phyloP scores from a whole-genome alignment of 2,797 vertebrate genomes.

The Scolopax rusticola region DNA sequence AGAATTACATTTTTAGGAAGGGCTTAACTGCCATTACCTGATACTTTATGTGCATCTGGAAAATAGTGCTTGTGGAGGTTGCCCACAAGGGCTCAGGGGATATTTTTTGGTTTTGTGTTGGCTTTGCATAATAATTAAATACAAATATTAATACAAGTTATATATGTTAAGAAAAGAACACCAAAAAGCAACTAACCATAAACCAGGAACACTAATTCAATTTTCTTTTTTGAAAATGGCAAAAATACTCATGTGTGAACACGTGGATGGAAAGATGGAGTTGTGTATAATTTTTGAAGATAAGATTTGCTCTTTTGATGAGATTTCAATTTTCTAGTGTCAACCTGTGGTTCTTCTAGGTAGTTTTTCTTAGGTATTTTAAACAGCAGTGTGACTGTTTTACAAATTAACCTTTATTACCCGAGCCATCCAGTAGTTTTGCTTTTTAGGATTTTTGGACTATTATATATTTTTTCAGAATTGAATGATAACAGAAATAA shows the following conservation, averaged over 20 bases:
- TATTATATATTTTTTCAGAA: neutral
- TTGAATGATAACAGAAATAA: neutral
- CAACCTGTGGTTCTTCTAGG: rapidly evolving
- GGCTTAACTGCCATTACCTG: neutral
- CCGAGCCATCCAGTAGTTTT: neutral
- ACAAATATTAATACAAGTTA: neutral
- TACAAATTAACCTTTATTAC: neutral
- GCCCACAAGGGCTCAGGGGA: neutral
- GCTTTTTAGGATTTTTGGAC: neutral
- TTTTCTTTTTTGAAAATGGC: rapidly evolving
- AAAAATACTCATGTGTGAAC: neutral
- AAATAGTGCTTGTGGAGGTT: neutral
- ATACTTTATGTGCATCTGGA: neutral
- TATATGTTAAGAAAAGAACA: neutral
- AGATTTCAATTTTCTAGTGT: neutral
- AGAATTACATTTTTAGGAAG: neutral
- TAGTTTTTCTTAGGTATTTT: neutral
- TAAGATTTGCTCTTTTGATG: neutral
- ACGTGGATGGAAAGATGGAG: neutral
- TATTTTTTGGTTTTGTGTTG: neutral
- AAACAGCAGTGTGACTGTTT: neutral
- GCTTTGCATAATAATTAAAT: neutral
- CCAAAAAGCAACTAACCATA: neutral
- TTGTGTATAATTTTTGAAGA: neutral
- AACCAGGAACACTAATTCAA: neutral